phyloP scores from a whole-genome alignment of 2,113 vertebrate genomes.

The Probosciger aterrimus region DNA sequence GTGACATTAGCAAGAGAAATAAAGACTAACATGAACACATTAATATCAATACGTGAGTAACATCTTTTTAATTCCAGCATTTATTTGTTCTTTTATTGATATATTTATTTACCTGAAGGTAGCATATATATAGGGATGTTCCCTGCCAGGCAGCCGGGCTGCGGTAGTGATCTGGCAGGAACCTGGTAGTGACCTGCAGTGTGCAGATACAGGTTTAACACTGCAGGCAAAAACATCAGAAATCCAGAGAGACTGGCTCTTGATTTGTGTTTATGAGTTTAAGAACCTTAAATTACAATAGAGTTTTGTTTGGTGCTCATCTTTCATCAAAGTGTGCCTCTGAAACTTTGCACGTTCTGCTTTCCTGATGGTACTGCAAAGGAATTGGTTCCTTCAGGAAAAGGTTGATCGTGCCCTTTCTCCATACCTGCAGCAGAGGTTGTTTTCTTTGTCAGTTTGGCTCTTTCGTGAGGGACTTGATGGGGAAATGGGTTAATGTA shows the following conservation, averaged over 20 bases:
- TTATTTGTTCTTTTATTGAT: background rate
- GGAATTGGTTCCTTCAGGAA: background rate
- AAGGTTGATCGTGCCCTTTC: background rate
- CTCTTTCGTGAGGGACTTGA: background rate
- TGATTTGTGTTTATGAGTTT: background rate
- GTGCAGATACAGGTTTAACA: fast-evolving
- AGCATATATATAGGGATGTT: background rate
- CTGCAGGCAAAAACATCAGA: background rate
- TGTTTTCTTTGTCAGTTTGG: background rate
- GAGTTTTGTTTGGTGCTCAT: background rate
- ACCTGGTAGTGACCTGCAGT: background rate
- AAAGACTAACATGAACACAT: background rate
- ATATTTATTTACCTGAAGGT: background rate
- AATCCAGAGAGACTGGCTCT: background rate
- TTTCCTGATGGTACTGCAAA: background rate
- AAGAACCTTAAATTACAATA: background rate
- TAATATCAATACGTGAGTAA: background rate
- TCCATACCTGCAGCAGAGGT: background rate
- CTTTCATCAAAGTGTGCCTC: background rate
- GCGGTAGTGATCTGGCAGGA: background rate
- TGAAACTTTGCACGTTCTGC: background rate
- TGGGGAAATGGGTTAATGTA: background rate
- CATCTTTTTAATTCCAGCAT: background rate
- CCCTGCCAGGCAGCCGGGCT: background rate
- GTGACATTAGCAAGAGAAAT: background rate